phyloP scores from a whole-genome alignment of 2,113 vertebrate species.

The Coryphaenoides rupestris region DNA sequence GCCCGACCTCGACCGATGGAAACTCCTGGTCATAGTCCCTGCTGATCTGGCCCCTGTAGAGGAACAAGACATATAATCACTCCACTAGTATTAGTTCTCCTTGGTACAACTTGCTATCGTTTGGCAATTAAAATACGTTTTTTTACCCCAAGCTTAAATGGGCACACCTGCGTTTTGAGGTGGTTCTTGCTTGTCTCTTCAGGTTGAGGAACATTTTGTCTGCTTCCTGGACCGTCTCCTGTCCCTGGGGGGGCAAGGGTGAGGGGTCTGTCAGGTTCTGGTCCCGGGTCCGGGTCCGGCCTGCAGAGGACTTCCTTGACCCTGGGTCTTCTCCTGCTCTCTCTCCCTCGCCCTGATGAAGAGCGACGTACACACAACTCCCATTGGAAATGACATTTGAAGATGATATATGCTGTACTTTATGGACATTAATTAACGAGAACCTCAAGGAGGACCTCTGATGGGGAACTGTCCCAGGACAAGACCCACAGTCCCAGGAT shows the following conservation, averaged over 20 bases:
- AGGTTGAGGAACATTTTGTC: background rate
- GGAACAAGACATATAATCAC: constrained; percentile 8
- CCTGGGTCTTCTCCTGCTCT: too few species aligned
- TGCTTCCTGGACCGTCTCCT: background rate
- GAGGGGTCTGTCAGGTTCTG: too few species aligned
- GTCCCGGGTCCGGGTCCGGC: too few species aligned
- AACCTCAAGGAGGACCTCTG: too few species aligned
- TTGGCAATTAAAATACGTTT: background rate
- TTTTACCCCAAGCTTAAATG: background rate
- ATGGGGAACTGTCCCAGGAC: too few species aligned
- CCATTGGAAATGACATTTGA: too few species aligned
- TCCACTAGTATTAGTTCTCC: background rate
- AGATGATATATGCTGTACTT: too few species aligned
- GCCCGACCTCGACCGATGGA: constrained; percentile 57
- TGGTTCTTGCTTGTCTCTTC: background rate
- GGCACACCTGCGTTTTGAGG: background rate
- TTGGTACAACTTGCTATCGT: background rate
- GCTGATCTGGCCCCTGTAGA: constrained; percentile 68
- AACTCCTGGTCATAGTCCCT: constrained; percentile 75
- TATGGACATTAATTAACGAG: too few species aligned
- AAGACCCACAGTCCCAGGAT: too few species aligned
- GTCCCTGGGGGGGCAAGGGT: too few species aligned
- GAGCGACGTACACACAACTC: background rate
- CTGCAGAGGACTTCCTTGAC: too few species aligned
- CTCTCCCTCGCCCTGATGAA: background rate